These are phyloP conservation scores for Anolis sagrei DNA, from an alignment of 2,113 vertebrate species.

Conservation along the genomic window DNA sequence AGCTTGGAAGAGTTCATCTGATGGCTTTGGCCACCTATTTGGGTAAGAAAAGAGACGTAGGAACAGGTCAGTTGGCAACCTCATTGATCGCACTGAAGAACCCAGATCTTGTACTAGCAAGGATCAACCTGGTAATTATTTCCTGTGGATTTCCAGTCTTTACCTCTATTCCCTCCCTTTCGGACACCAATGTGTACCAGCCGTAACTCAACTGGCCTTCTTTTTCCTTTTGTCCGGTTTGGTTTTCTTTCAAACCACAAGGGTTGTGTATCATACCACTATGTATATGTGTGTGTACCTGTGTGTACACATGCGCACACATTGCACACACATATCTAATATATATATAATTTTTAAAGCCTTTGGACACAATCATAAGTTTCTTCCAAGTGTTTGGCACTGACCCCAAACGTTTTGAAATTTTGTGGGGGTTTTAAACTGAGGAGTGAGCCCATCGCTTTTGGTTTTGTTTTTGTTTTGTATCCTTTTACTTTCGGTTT, in stretches of 20 bases:
- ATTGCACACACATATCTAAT: constrained; percentile 65
- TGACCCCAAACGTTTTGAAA: constrained; percentile 76
- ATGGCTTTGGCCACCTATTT: not conserved
- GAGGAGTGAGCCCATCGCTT: constrained; percentile 66
- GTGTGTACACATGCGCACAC: constrained; percentile 69
- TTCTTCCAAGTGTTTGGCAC: constrained; percentile 67
- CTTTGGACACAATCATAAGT: constrained; percentile 58
- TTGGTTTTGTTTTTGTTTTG: no score
- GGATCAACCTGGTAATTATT: constrained; percentile 31
- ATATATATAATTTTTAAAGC: constrained; percentile 69
- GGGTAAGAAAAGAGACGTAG: not conserved
- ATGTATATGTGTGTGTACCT: constrained; percentile 65
- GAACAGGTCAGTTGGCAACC: not conserved
- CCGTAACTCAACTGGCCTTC: constrained; percentile 60
- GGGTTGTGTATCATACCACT: constrained; percentile 70
- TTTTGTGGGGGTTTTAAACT: constrained; percentile 68
- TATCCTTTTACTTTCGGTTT: constrained; percentile 74
- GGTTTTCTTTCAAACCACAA: constrained; percentile 64
- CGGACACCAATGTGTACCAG: constrained; percentile 62
- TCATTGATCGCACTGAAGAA: constrained; percentile 1
- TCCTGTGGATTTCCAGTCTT: constrained; percentile 49
- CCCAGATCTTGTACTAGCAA: constrained; percentile 55
- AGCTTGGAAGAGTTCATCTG: not conserved
- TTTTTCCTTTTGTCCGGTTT: constrained; percentile 45
- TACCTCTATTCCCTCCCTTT: constrained; percentile 36